Conservation (phyloP, 2,797 vertebrate genomes). For the Anas bernieri region DNA sequence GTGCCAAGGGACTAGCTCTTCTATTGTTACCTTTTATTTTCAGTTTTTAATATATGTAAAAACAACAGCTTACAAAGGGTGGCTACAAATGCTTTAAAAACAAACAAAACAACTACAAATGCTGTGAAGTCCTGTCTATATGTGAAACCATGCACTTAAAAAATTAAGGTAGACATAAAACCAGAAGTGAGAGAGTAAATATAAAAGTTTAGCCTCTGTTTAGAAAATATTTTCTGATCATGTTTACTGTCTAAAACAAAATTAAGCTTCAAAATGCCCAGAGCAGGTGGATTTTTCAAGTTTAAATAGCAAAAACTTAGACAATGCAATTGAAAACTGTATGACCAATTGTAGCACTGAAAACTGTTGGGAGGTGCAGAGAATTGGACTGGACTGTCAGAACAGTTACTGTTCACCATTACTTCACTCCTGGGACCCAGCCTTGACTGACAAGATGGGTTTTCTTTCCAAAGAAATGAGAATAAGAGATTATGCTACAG, state of each 20-base stretch:
- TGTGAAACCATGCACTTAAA: not conserved
- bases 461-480: slow-evolving; percentile 80
- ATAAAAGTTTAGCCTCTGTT: not conserved
- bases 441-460: slow-evolving; percentile 73
- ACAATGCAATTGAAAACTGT: slow-evolving; percentile 51
- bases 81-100: not conserved
- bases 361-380: slow-evolving; percentile 50
- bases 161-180: not conserved
- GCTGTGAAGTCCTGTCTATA: not conserved
- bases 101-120: not conserved
- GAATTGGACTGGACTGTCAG: slow-evolving; percentile 70
- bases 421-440: slow-evolving; percentile 76
- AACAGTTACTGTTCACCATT: slow-evolving; percentile 69
- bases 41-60: not conserved
- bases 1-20: not conserved
- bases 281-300: not conserved
- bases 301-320: slow-evolving; percentile 53
- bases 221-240: not conserved
- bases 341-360: not conserved
- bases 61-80: not conserved
- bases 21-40: not conserved
- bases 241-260: slow-evolving; percentile 9
- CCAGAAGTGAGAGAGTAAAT: not conserved
- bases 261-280: not conserved
- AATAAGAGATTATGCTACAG: slow-evolving; percentile 78